Base-by-base conservation (phyloP, 2,888 invertebrate species). In the Archips xylosteana region DNA sequence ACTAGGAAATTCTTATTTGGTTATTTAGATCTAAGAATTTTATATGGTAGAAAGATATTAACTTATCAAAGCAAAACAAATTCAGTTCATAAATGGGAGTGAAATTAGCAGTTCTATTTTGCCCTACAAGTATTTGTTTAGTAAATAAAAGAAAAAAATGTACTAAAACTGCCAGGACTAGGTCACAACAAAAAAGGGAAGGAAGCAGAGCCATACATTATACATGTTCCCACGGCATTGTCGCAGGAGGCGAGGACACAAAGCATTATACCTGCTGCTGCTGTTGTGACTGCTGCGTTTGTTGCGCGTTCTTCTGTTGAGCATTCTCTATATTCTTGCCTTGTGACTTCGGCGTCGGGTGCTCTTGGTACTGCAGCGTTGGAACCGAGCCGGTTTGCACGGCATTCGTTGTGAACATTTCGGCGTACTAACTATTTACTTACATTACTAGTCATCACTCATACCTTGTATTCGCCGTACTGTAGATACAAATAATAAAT, bases 321-420 rank as follows among this genome's bases (percentile, higher is more conserved):
- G 95, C 95, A 85, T 95, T 95, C 83, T 96, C 96, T 70, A 96
- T 94, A 74, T 93, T 95, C 81, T 95, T 96, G 68, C 95, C 95
- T 85, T 95, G 95, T 6, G 95, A 92, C 80, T 95, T 95, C 78
- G 95, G 95, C 76, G 92, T 89, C 73, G 95, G 94, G 83, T 96
- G 96, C 77, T 96, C 96, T 86, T 96, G 96, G 86, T 96, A 96
- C 85, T 96, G 96, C 77, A 96, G 95, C 68, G 95, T 94, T 79
- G 95, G 95, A 81, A 96, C 95, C 73, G 95, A 92, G 79, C 95
- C 95, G 88, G 95, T 92, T 86, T 95, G 95, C 78, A 96, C 95
- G 60, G 95, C 88, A 85, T 95, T 96, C 77, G 95, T 95, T 61
- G 96, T 95, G 83, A 96, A 96, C 95, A 96, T 95, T 76, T 88